Base-by-base conservation (phyloP, 1,140 invertebrate genomes). In the Drosophila nannoptera region DNA sequence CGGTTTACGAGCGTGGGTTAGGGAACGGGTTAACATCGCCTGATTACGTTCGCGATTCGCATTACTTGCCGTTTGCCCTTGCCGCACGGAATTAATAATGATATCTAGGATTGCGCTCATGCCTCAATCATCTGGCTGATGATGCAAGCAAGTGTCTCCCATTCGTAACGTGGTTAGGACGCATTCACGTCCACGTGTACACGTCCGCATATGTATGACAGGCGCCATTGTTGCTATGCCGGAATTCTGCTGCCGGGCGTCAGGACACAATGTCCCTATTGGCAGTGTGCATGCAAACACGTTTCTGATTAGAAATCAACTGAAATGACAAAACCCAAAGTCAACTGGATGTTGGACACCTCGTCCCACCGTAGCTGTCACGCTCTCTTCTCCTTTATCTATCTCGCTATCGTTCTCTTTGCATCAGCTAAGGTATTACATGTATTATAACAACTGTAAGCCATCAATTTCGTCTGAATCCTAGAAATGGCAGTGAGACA, bases 261-360 rank as follows among this genome's bases (percentile, higher is more conserved):
- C 56, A 52, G 31, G 31, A 36, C 36, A 22, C 22, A 35, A 45
- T 50, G 45, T 52, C 61, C 61, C 52, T 38, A 69, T 12, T 70
- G 62, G 54, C 62, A 32, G 31, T 65, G 67, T 65, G 60, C 67
- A 69, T 69, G 62, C 52, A 46, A 58, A 58, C 67, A 70, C 68
- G 68, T 70, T 70, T 70, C 54, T 66, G 62, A 66, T 70, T 70
- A 70, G 48, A 70, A 70, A 60, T 70, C 68, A 70, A 8, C 68
- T 54, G 48, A 59, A 70, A 59, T 66, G 68, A 65, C 63, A 60
- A 55, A 48, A 52, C 22, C 40, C 38, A 70, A 52, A 45, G 31
- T 45, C 54, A 45, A 16, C 54, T 35, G 11, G 54, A 9, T 33
- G 40, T 45, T 33, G 40, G 31, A 22, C 42, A 16, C 6, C n/a